These are phyloP conservation scores for Cheilosia grossa DNA, from an alignment of 2,888 invertebrate species.

Conservation along the genomic window DNA sequence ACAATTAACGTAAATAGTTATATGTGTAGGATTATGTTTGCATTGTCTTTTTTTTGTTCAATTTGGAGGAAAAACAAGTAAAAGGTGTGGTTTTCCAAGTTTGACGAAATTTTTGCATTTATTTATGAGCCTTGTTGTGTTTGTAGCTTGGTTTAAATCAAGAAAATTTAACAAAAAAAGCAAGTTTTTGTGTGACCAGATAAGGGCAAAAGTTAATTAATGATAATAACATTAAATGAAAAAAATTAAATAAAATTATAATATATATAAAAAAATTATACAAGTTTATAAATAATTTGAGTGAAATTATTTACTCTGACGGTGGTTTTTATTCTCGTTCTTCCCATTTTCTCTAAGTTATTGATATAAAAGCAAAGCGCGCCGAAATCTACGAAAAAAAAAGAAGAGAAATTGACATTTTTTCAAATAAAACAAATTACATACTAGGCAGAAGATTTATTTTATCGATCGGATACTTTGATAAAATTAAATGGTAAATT, in stretches of 20 bases:
- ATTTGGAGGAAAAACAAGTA: constrained; percentile 39
- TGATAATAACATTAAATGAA: constrained; percentile 62
- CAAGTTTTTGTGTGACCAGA: constrained; percentile 81
- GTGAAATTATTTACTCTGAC: constrained; percentile 71
- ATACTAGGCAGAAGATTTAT: too few relatives aligned
- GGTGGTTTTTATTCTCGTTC: constrained; percentile 70
- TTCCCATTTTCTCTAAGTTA: constrained; percentile 47
- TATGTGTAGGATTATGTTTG: constrained; percentile 55
- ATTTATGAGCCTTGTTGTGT: constrained; percentile 25
- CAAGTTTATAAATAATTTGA: constrained; percentile 69
- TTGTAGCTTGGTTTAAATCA: constrained; percentile 36
- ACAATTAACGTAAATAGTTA: constrained; percentile 69
- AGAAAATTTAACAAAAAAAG: constrained; percentile 49
- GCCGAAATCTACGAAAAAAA: constrained; percentile 69
- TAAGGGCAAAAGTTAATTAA: constrained; percentile 76
- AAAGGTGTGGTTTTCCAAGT: constrained; percentile 18
- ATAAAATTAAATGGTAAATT: too few relatives aligned
- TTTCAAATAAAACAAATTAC: too few relatives aligned
- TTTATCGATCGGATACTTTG: too few relatives aligned
- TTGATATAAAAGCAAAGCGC: constrained; percentile 71
- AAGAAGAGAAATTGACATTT: not conserved
- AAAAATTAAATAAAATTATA: constrained; percentile 17
- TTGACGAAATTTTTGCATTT: constrained; percentile 22
- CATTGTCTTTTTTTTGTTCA: constrained; percentile 57
- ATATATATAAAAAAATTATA: constrained; percentile 36